These are phyloP conservation scores for Brachionus manjavacas DNA, from an alignment of 1,140 invertebrate genomes.

Conservation along the genomic window DNA sequence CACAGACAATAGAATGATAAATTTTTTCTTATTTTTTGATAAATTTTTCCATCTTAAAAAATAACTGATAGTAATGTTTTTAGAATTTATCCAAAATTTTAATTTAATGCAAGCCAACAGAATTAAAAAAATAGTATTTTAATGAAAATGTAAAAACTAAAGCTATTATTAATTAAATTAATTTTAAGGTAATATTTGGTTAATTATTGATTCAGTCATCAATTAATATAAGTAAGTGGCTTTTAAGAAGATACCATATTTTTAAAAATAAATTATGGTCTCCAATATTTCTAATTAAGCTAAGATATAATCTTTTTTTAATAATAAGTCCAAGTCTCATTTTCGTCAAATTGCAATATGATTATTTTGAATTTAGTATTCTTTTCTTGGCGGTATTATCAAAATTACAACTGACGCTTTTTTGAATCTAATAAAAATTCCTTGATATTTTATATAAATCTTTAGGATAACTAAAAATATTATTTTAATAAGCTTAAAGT, in stretches of 20 bases:
- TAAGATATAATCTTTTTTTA: too few species aligned
- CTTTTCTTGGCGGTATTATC: too few species aligned
- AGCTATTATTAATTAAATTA: background rate
- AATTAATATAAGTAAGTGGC: background rate
- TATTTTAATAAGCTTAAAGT: too few species aligned
- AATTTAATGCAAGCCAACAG: background rate
- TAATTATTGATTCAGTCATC: background rate
- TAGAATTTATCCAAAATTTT: background rate
- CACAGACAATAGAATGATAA: background rate
- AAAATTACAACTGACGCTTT: too few species aligned
- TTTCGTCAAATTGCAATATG: too few species aligned
- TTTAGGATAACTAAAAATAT: too few species aligned
- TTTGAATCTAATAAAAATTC: too few species aligned
- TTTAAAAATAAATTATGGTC: background rate
- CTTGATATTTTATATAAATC: too few species aligned
- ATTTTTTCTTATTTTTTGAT: background rate
- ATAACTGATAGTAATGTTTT: background rate
- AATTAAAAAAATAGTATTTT: background rate
- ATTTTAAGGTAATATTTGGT: background rate
- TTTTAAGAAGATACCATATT: background rate
- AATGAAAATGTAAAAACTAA: too few species aligned
- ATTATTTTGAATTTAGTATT: too few species aligned
- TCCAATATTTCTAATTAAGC: background rate
- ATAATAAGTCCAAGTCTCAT: too few species aligned
- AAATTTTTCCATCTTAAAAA: background rate